phyloP scores from a whole-genome alignment of 2,888 invertebrate species.

The Tridacna gigas region DNA sequence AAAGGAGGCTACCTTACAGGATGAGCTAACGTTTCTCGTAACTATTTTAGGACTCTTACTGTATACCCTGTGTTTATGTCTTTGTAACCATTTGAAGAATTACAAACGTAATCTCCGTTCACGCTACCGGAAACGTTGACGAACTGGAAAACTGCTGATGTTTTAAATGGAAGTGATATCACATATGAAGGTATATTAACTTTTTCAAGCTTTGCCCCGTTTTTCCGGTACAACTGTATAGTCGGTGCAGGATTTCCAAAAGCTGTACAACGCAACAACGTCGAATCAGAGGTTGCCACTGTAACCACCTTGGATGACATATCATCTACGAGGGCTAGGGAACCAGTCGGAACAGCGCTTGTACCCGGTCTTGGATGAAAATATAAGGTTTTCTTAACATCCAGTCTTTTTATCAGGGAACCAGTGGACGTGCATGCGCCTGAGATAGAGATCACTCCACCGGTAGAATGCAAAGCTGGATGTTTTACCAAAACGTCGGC shows the following conservation, averaged over 20 bases:
- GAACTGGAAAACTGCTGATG: slow-evolving; percentile 47
- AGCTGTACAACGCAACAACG: slow-evolving; percentile 39
- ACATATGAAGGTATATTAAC: slow-evolving; percentile 35
- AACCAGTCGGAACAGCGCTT: slow-evolving; percentile 20
- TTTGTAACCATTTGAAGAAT: slow-evolving; percentile 27
- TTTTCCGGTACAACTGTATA: slow-evolving; percentile 28
- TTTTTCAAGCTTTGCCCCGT: background rate
- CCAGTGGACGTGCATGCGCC: slow-evolving; percentile 33
- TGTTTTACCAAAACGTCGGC: slow-evolving; percentile 37
- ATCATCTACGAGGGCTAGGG: slow-evolving; percentile 22
- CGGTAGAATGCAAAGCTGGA: slow-evolving; percentile 24
- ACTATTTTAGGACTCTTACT: too few relatives aligned
- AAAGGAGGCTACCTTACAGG: too few relatives aligned
- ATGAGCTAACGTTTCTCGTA: too few relatives aligned
- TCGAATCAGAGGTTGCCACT: slow-evolving; percentile 12
- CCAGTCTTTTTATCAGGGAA: slow-evolving; percentile 40
- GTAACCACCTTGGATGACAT: background rate
- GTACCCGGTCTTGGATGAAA: slow-evolving; percentile 27
- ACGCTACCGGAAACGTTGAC: slow-evolving; percentile 28
- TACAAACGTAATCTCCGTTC: slow-evolving; percentile 42
- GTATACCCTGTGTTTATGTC: too few relatives aligned
- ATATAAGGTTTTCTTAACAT: slow-evolving; percentile 25
- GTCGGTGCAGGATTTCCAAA: slow-evolving; percentile 46
- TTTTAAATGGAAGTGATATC: slow-evolving; percentile 35
- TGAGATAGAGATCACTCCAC: slow-evolving; percentile 40